phyloP scores from a whole-genome alignment of 1,140 invertebrate species.

The Caenorhabditis latens region DNA sequence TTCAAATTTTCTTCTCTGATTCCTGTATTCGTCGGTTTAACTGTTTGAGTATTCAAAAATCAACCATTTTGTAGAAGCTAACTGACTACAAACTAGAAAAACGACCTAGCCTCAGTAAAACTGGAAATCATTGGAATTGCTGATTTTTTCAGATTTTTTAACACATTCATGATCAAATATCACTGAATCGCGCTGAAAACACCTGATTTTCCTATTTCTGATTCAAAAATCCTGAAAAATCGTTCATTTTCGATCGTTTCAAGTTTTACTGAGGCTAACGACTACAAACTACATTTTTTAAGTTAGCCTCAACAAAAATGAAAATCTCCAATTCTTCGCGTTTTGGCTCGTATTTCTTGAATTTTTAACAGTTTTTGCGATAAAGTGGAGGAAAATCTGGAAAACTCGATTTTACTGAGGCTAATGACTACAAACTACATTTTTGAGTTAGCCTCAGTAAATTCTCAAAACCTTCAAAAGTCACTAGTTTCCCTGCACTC shows the following conservation, averaged over 20 bases:
- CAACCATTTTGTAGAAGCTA: background rate
- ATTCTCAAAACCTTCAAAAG: background rate
- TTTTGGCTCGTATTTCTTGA: background rate
- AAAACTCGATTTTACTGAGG: too few relatives aligned
- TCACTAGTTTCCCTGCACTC: background rate
- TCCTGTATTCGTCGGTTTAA: too few relatives aligned
- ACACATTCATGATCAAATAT: background rate
- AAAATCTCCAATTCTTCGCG: too few relatives aligned
- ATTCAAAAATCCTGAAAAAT: too few relatives aligned
- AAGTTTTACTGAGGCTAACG: too few relatives aligned
- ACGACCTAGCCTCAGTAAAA: background rate
- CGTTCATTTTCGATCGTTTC: background rate
- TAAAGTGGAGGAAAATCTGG: too few relatives aligned
- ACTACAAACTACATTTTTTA: too few relatives aligned
- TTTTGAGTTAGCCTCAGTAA: background rate
- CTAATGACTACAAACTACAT: background rate
- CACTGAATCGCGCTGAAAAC: too few relatives aligned
- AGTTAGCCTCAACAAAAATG: too few relatives aligned
- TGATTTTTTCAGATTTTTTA: constrained; percentile 9
- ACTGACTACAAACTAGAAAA: background rate
- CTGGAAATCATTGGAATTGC: background rate
- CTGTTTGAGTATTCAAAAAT: too few relatives aligned
- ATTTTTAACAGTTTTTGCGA: constrained; percentile 1
- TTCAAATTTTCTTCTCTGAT: too few relatives aligned
- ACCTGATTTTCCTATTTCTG: too few relatives aligned